A percentile compares a stretch with the other conserved stretches of the same genome.
Conservation (phyloP, 2,888 invertebrate species). For the Napeogenes sylphis region DNA sequence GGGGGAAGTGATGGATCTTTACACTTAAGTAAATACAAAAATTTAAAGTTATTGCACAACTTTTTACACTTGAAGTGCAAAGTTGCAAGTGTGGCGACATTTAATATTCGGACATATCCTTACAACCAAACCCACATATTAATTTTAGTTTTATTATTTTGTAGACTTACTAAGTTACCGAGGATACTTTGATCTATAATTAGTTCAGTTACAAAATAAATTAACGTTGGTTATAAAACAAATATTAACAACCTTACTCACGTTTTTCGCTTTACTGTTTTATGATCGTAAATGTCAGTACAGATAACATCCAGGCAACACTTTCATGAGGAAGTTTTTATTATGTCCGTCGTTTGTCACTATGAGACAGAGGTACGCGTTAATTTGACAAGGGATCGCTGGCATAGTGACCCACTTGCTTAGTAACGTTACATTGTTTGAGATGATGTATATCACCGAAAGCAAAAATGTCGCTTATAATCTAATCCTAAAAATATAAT, state of each 20-base stretch:
- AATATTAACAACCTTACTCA: too few species aligned
- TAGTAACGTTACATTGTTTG: slow-evolving; percentile 25
- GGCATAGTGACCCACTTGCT: slow-evolving; percentile 62
- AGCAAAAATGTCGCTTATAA: not conserved
- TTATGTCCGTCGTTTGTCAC: slow-evolving; percentile 64
- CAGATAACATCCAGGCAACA: slow-evolving; percentile 26
- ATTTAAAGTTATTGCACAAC: slow-evolving; percentile 20
- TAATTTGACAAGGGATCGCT: slow-evolving; percentile 74
- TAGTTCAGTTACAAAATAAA: too few species aligned
- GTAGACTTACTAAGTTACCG: too few species aligned
- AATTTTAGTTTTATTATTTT: too few species aligned
- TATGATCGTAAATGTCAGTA: slow-evolving; percentile 13
- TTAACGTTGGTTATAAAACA: too few species aligned
- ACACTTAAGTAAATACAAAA: slow-evolving; percentile 22
- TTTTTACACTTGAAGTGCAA: slow-evolving; percentile 14
- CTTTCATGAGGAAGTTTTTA: slow-evolving; percentile 45
- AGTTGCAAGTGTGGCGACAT: not conserved
- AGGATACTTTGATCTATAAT: too few species aligned
- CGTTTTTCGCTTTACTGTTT: too few species aligned
- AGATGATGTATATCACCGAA: slow-evolving; percentile 14
- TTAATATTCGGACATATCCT: too few species aligned
- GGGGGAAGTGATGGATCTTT: slow-evolving; percentile 29
- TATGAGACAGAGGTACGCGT: slow-evolving; percentile 64
- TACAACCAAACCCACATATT: too few species aligned
- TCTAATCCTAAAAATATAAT: not conserved